A percentile compares a stretch with the other conserved stretches of the same genome.
These are phyloP conservation scores for Standfussiana lucernea DNA, from an alignment of 2,888 invertebrate species.

Conservation along the genomic window DNA sequence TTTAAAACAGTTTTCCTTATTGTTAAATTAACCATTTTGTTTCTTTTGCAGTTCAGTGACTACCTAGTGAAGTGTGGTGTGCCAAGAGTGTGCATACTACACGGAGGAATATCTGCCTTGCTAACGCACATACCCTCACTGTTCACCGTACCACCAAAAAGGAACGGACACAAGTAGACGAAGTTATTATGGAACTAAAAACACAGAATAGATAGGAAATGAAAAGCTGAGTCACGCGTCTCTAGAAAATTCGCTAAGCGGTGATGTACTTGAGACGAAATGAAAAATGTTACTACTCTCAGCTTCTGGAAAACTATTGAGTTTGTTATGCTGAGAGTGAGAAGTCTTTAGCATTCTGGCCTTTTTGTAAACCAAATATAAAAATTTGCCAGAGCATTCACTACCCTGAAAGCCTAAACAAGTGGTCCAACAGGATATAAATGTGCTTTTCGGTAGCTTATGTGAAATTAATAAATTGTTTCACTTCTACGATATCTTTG, in stretches of 20 bases:
- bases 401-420: no score
- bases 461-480: not conserved
- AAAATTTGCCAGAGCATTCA: no score
- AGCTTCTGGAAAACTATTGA: not conserved
- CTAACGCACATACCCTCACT: constrained; percentile 92
- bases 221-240: constrained; percentile 2
- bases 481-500: no score
- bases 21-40: not conserved
- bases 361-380: not conserved
- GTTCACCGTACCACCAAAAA: constrained; percentile 79
- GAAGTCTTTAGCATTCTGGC: no score
- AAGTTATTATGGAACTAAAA: not conserved
- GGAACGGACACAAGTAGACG: constrained; percentile 64
- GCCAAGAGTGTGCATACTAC: constrained; percentile 95
- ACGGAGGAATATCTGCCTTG: constrained; percentile 96
- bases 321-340: not conserved
- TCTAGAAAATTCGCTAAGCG: not conserved
- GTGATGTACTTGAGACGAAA: no score
- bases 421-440: not conserved
- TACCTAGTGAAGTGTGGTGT: constrained; percentile 95
- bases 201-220: constrained; percentile 42
- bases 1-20: not conserved
- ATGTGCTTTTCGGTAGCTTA: not conserved
- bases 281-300: not conserved
- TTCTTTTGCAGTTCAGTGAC: constrained; percentile 94